Evolutionary conservation across 2,888 invertebrate species (phyloP), one percentile per base, ranked within the genome.

Genomic region (Leptopilina drosophilae): DNA sequence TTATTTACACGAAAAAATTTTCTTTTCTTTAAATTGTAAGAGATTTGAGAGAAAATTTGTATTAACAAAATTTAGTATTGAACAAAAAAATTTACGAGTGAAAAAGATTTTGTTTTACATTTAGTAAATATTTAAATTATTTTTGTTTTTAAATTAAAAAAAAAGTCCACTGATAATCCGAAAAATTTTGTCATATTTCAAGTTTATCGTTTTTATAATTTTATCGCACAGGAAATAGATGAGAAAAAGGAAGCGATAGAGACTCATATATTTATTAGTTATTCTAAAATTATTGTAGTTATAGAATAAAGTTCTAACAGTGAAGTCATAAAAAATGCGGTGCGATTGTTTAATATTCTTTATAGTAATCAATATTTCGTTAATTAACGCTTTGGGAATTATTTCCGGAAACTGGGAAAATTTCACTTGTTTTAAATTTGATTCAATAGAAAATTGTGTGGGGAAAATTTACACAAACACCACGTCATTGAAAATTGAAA

Each of bases 401-500:
- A 73, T 73, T 5, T 73, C 33, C 33, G 56, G 40, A 33, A 56
- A 56, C 14, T 56, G 33, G n/a, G 73, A 26, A 56, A n/a, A 64
- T 46, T 26, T 78, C 12, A 56, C 15, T 12, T 88, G 88, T 65
- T 79, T 76, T 1, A 80, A 82, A 8, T 59, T 86, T 20, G 81
- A 66, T 12, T 73, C 78, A 0, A 26, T 88, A 33, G n/a, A 9
- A 6, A 42, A 14, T 1, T 8, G 82, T 14, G 82, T 87, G 76
- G 76, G 84, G 0, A 26, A 49, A 26, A 80, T 82, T 5, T 59
- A 15, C 8, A 56, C 6, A 3, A 86, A 87, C 67, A 80, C 81
- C 5, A 85, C 82, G 5, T 26, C 5, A 5, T 85, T 88, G 26
- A 56, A 59, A 33, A 83, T 88, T 73, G 73, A 79, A 6, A 76